Percentiles rank a stretch among this genome's conserved stretches.
Conservation (phyloP, 2,888 invertebrate species). For the Yponomeuta cagnagella region DNA sequence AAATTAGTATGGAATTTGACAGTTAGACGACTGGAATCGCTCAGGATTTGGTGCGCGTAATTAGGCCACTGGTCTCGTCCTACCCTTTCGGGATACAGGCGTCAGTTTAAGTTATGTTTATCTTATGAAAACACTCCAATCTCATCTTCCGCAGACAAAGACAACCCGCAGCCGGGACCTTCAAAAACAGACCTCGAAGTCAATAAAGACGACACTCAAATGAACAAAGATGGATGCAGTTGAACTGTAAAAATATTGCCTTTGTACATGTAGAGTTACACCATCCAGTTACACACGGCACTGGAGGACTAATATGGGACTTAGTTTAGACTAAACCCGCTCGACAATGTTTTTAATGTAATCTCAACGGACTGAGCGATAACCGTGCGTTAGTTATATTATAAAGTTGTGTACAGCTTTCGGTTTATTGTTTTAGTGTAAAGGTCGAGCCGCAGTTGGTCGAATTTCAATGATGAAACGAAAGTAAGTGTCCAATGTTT, state of each 20-base stretch:
- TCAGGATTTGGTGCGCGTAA: too few species aligned
- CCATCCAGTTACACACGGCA: neutral
- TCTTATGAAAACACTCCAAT: too few species aligned
- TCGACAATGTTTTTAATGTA: neutral
- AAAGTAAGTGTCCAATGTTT: too few species aligned
- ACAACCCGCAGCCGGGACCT: slow-evolving; percentile 45
- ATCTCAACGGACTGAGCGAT: neutral
- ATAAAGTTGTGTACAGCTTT: neutral
- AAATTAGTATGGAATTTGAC: too few species aligned
- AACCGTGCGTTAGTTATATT: neutral
- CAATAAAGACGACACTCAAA: slow-evolving; percentile 36
- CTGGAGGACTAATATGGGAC: neutral
- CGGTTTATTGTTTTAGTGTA: neutral
- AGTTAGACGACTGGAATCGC: too few species aligned
- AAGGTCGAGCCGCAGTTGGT: too few species aligned
- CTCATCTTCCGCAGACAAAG: slow-evolving; percentile 22
- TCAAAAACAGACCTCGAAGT: slow-evolving; percentile 44
- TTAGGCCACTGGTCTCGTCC: too few species aligned
- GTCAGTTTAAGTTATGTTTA: too few species aligned
- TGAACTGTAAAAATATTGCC: slow-evolving; percentile 44
- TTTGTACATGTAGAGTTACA: too few species aligned
- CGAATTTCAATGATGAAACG: too few species aligned
- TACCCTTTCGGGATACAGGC: too few species aligned
- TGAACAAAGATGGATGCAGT: slow-evolving; percentile 53
- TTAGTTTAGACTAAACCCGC: slow-evolving; percentile 5